A percentile compares a stretch with the other conserved stretches of the same genome.
Conservation (phyloP, 53 echinoderm and acorn worm species). For the Crossaster papposus region DNA sequence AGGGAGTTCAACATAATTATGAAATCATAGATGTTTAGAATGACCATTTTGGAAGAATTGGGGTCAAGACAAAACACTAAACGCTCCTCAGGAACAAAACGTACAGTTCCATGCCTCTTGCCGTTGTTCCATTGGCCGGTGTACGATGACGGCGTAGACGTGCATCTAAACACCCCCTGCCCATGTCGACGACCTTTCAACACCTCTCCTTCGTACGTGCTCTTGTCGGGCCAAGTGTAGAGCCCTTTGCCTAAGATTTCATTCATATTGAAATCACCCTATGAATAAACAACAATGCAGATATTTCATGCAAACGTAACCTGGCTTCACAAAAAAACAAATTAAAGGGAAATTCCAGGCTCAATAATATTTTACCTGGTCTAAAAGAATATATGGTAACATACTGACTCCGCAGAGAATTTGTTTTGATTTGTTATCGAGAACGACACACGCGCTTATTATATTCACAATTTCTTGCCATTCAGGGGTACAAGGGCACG, state of each 20-base stretch:
- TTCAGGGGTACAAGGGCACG: no score
- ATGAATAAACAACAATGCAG: neutral
- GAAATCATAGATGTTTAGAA: neutral
- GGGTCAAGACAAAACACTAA: neutral
- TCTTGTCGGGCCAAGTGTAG: conserved; percentile 95
- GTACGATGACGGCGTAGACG: conserved; percentile 85
- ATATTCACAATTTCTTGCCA: no score
- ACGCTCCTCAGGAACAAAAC: no score
- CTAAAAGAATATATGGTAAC: no score
- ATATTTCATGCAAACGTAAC: neutral
- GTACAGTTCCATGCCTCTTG: conserved; percentile 90
- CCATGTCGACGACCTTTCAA: conserved; percentile 85
- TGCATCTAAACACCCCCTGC: conserved; percentile 89
- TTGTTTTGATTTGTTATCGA: no score
- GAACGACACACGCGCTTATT: no score
- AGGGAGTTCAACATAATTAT: no score
- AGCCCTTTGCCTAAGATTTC: conserved; percentile 90
- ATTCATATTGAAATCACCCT: conserved; percentile 96
- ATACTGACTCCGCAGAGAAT: no score
- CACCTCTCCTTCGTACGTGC: conserved; percentile 96
- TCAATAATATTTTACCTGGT: no score
- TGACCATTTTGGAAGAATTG: neutral
- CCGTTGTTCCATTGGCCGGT: conserved; percentile 93
- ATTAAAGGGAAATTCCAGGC: no score
- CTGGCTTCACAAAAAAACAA: no score